Evolutionary conservation across 2,113 vertebrate genomes (phyloP).

Genomic region (Gasterosteus nipponicus): DNA sequence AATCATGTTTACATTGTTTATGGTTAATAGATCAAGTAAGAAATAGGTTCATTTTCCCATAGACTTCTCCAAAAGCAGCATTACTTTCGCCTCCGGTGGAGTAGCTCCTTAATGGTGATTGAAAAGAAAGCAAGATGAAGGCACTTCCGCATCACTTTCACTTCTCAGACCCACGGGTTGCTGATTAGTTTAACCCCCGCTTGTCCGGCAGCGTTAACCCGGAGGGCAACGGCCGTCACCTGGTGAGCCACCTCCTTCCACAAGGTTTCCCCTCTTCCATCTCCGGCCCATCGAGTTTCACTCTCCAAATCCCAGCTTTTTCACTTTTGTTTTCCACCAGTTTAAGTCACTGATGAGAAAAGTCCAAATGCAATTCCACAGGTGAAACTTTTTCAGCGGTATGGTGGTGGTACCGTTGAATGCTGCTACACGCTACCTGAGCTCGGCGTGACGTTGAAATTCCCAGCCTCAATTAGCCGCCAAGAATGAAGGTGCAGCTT

Average conservation of each 20-base stretch:
- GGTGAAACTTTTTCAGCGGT: not conserved
- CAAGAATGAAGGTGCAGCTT: not conserved
- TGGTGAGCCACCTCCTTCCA: not conserved
- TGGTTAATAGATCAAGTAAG: not conserved
- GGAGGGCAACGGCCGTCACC: not conserved
- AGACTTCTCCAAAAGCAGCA: not conserved
- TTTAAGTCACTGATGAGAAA: too few species aligned
- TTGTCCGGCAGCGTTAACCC: constrained; percentile 1
- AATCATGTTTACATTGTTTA: not conserved
- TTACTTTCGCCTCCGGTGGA: not conserved
- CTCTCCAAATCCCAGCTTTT: not conserved
- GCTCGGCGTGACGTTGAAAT: not conserved
- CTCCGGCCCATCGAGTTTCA: not conserved
- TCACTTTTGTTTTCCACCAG: not conserved
- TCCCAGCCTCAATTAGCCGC: not conserved
- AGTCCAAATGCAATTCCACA: not conserved
- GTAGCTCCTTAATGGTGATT: not conserved
- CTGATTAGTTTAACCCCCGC: not conserved
- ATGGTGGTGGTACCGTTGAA: not conserved
- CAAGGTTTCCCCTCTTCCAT: not conserved
- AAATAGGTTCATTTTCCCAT: not conserved
- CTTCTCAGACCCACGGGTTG: not conserved
- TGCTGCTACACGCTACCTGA: not conserved
- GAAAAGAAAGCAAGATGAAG: not conserved
- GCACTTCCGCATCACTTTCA: not conserved